Conservation (phyloP, 2,888 invertebrate genomes). For the Hypsopygia costalis region DNA sequence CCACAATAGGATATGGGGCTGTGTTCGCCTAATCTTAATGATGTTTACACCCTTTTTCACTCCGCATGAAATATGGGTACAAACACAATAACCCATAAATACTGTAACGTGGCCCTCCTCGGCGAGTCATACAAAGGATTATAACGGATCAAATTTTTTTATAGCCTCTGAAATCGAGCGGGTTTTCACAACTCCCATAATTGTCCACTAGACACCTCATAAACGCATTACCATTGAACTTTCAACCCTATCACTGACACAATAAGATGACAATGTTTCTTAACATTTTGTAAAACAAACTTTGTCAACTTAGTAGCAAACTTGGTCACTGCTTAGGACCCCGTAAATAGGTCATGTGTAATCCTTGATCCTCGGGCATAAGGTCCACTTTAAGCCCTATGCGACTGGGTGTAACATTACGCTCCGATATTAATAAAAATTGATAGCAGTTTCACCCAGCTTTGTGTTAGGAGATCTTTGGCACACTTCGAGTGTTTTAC, state of each 20-base stretch:
- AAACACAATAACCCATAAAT: slow-evolving; percentile 12
- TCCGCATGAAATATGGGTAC: slow-evolving; percentile 4
- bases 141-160: slow-evolving; percentile 20
- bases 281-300: slow-evolving; percentile 4
- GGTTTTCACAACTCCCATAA: slow-evolving; percentile 19
- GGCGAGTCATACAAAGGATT: slow-evolving; percentile 8
- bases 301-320: slow-evolving; percentile 8
- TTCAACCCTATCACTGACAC: background rate
- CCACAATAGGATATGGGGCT: too few species aligned
- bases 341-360: slow-evolving; percentile 21
- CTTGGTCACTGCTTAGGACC: slow-evolving; percentile 18
- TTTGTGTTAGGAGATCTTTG: slow-evolving; percentile 15
- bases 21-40: slow-evolving; percentile 4
- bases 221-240: background rate
- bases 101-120: slow-evolving; percentile 8
- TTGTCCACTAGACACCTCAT: background rate
- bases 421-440: slow-evolving; percentile 34
- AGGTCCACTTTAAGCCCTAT: slow-evolving; percentile 18
- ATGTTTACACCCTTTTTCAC: slow-evolving; percentile 7
- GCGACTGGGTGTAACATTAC: slow-evolving; percentile 13
- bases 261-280: background rate
- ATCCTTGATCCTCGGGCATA: slow-evolving; percentile 13
- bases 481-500: slow-evolving; percentile 31
- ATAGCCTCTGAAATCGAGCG: slow-evolving; percentile 18
- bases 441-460: slow-evolving; percentile 27